phyloP scores from a whole-genome alignment of 2,888 invertebrate species.

The Polymixis flavicincta region DNA sequence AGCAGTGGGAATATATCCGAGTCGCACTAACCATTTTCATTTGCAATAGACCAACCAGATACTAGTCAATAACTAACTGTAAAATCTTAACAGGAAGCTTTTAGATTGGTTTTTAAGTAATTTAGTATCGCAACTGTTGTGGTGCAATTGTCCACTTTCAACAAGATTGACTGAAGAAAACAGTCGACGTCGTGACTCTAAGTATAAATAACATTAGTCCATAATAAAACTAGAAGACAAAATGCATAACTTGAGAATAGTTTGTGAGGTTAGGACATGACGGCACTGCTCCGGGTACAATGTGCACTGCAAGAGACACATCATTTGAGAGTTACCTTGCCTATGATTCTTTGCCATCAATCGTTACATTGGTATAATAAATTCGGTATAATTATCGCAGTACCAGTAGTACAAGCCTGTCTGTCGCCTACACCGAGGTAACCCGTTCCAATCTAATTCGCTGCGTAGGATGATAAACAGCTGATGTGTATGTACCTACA shows the following conservation, averaged over 20 bases:
- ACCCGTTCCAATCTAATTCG: slow-evolving; percentile 41
- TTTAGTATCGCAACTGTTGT: background rate
- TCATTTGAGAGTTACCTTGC: background rate
- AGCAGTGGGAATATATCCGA: too few species aligned
- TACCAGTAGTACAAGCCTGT: background rate
- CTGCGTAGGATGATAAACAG: slow-evolving; percentile 45
- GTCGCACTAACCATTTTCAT: background rate
- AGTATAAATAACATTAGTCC: background rate
- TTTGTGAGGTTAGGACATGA: background rate
- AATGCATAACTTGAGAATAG: background rate
- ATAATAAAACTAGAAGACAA: too few species aligned
- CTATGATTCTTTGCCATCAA: background rate
- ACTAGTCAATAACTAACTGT: background rate
- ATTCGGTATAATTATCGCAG: slow-evolving; percentile 23
- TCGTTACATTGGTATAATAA: slow-evolving; percentile 15
- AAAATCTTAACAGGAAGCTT: too few species aligned
- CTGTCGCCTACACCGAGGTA: slow-evolving; percentile 45
- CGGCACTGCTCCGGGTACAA: background rate
- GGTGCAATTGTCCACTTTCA: too few species aligned
- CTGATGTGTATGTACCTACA: slow-evolving; percentile 34
- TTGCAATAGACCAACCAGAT: background rate
- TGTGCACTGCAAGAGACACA: background rate
- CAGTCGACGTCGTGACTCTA: background rate
- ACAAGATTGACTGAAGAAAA: too few species aligned
- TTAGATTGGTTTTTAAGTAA: background rate